Evolutionary conservation across 2,888 invertebrate species (phyloP).

Genomic region (Elysia crispata): DNA sequence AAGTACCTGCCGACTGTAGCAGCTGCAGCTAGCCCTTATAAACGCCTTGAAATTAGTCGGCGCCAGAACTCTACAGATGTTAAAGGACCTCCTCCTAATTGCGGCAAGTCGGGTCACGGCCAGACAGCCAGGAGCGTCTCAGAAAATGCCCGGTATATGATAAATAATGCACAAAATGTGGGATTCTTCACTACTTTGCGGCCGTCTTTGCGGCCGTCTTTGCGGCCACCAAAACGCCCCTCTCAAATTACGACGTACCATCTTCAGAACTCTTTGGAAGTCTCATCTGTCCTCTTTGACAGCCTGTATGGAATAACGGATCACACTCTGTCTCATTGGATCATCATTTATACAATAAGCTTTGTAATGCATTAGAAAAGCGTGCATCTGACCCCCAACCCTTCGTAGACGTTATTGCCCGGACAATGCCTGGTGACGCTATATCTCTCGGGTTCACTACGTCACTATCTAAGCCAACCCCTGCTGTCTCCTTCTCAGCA

Average conservation of each 20-base stretch:
- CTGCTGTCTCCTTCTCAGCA: conserved; percentile 40
- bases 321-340: conserved; percentile 46
- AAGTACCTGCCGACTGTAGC: too few relatives aligned
- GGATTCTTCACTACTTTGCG: conserved; percentile 50
- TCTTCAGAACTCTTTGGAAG: neutral
- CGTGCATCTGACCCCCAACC: conserved; percentile 54
- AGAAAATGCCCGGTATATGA: conserved; percentile 55
- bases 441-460: conserved; percentile 50
- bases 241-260: neutral
- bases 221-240: neutral
- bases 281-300: conserved; percentile 26
- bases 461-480: conserved; percentile 15
- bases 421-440: conserved; percentile 50
- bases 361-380: conserved; percentile 52
- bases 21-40: too few relatives aligned
- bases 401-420: conserved; percentile 42
- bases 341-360: conserved; percentile 56
- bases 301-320: neutral
- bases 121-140: too few relatives aligned
- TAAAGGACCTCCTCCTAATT: too few relatives aligned
- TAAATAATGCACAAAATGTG: conserved; percentile 54
- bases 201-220: conserved; percentile 47
- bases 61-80: too few relatives aligned
- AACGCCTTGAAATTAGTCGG: too few relatives aligned
- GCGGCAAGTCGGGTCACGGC: too few relatives aligned